These are phyloP conservation scores for Clamator glandarius DNA, from an alignment of 2,797 vertebrate genomes.

Conservation along the genomic window DNA sequence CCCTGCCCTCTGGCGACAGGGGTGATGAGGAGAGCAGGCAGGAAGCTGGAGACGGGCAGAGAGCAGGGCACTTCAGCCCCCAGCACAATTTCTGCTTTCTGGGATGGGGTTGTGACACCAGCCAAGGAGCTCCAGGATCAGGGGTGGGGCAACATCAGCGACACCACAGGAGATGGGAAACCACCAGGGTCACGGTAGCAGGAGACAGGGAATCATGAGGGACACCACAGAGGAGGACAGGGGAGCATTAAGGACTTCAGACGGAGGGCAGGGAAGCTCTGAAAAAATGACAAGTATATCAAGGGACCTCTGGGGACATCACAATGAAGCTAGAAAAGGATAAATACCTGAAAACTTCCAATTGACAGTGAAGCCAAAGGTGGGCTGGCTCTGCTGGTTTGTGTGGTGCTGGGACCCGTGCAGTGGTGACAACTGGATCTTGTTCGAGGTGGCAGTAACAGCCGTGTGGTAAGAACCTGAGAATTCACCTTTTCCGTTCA, in stretches of 20 bases:
- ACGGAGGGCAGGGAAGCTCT: neutral
- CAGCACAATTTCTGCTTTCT: neutral
- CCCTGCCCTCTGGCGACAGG: neutral
- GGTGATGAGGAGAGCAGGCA: neutral
- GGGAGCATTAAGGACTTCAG: too few species aligned
- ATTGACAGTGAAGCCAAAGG: slow-evolving; percentile 15
- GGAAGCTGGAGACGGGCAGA: neutral
- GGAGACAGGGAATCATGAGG: neutral
- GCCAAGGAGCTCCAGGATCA: neutral
- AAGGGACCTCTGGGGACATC: fast-evolving
- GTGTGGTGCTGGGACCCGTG: fast-evolving
- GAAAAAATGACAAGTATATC: fast-evolving
- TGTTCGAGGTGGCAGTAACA: fast-evolving
- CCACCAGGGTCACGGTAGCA: too few species aligned
- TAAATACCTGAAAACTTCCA: slow-evolving; percentile 33
- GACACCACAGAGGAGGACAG: too few species aligned
- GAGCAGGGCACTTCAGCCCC: neutral
- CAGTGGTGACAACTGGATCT: neutral
- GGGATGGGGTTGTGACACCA: neutral
- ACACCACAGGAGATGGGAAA: too few species aligned
- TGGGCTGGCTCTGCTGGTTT: neutral
- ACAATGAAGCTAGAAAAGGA: neutral
- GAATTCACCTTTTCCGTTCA: fast-evolving
- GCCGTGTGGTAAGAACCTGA: fast-evolving
- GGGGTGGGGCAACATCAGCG: neutral